A percentile compares a stretch with the other conserved stretches of the same genome.
These are phyloP conservation scores for Carpatolechia fugitivella DNA, from an alignment of 2,888 invertebrate species.

Conservation along the genomic window DNA sequence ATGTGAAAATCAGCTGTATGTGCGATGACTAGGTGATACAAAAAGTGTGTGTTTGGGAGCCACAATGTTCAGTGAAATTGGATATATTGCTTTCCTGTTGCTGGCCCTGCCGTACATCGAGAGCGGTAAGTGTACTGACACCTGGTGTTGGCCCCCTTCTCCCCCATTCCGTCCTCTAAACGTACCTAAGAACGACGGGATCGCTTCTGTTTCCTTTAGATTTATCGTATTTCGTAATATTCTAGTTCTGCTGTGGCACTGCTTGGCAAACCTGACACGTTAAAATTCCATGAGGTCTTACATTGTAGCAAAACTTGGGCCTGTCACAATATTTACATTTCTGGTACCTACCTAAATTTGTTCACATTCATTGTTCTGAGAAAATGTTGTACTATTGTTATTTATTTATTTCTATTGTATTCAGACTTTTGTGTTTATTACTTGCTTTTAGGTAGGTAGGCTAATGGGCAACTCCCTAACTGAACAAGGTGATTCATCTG, in stretches of 20 bases:
- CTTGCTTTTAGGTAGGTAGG: background rate
- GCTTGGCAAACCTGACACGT: too few relatives aligned
- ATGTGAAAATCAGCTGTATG: constrained; percentile 79
- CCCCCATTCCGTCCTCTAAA: background rate
- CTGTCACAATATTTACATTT: too few relatives aligned
- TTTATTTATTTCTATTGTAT: too few relatives aligned
- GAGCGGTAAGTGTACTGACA: constrained; percentile 79
- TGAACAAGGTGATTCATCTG: too few relatives aligned
- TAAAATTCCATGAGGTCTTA: too few relatives aligned
- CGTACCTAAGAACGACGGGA: background rate
- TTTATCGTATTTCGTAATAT: too few relatives aligned
- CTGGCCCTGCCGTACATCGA: constrained; percentile 84
- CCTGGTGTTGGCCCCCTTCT: background rate
- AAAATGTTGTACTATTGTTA: too few relatives aligned
- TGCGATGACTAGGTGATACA: constrained; percentile 77
- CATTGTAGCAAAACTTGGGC: too few relatives aligned
- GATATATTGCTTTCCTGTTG: constrained; percentile 83
- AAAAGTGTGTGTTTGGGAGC: constrained; percentile 69
- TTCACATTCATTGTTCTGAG: too few relatives aligned
- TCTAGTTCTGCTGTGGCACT: too few relatives aligned
- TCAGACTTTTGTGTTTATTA: too few relatives aligned
- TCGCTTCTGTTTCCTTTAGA: background rate
- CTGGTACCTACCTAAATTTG: too few relatives aligned
- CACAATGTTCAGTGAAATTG: constrained; percentile 82
- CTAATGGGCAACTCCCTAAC: background rate